These are phyloP conservation scores for Scaeva pyrastri DNA, from an alignment of 2,888 invertebrate genomes.

Conservation along the genomic window DNA sequence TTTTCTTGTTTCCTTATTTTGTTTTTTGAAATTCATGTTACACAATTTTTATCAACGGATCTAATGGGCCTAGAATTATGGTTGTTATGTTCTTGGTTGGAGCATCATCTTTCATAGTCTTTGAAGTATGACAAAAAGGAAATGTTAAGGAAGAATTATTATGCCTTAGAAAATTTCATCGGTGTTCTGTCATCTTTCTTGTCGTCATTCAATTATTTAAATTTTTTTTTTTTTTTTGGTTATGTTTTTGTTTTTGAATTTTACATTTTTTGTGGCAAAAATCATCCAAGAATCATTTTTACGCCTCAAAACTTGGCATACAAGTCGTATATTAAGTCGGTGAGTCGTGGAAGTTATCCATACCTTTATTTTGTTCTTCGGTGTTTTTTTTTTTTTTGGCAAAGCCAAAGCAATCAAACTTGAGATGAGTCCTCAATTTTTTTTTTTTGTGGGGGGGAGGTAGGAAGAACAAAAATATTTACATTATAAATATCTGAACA, in stretches of 20 bases:
- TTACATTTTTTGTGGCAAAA: slow-evolving; percentile 30
- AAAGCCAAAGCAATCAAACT: slow-evolving; percentile 7
- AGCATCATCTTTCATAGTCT: slow-evolving; percentile 43
- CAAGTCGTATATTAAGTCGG: slow-evolving; percentile 11
- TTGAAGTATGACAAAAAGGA: slow-evolving; percentile 10
- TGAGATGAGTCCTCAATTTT: not conserved
- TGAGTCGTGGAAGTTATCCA: slow-evolving; percentile 28
- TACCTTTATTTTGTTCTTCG: not conserved
- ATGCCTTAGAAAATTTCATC: slow-evolving; percentile 14
- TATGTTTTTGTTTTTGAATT: too few species aligned
- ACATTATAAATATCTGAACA: not conserved
- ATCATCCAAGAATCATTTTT: slow-evolving; percentile 48
- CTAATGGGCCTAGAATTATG: slow-evolving; percentile 60
- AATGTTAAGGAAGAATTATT: slow-evolving; percentile 11
- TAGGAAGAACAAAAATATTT: not conserved
- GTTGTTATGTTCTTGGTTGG: slow-evolving; percentile 33
- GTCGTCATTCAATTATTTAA: slow-evolving; percentile 71
- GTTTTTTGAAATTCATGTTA: not conserved
- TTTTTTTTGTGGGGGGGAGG: not conserved
- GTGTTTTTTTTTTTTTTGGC: not conserved
- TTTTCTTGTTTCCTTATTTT: slow-evolving; percentile 1
- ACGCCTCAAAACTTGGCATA: slow-evolving; percentile 32
- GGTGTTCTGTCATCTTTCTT: slow-evolving; percentile 32
- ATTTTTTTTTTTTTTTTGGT: slow-evolving; percentile 40
- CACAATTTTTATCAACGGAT: slow-evolving; percentile 41